These are phyloP conservation scores for Scopus umbretta DNA, from an alignment of 2,113 vertebrate species.

Conservation along the genomic window DNA sequence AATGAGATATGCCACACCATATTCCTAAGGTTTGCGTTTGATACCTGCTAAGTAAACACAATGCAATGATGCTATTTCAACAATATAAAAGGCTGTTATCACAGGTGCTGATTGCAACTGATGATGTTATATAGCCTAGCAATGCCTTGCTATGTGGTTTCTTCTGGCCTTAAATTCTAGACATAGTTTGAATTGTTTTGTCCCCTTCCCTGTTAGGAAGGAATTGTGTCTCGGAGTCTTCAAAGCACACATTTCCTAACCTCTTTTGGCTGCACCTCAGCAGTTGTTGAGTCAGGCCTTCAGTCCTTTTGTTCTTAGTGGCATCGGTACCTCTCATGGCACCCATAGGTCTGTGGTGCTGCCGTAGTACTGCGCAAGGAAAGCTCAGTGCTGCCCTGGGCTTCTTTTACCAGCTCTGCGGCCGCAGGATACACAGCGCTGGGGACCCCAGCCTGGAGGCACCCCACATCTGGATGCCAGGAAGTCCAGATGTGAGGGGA, in stretches of 20 bases:
- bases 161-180: neutral
- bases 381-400: neutral
- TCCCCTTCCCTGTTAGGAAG: neutral
- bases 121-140: neutral
- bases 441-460: neutral
- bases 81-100: neutral
- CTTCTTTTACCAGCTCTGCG: neutral
- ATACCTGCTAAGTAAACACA: neutral
- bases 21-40: neutral
- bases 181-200: neutral
- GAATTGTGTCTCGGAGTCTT: neutral
- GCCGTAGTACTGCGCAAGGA: neutral
- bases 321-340: neutral
- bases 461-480: neutral
- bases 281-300: neutral
- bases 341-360: neutral
- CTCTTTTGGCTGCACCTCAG: neutral
- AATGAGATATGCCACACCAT: fast-evolving
- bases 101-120: neutral
- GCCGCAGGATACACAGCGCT: neutral
- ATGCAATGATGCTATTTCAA: neutral
- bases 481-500: neutral
- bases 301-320: neutral
- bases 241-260: neutral
- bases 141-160: neutral